phyloP scores from a whole-genome alignment of 2,888 invertebrate species.

The Scaptodrosophila latifasciaeformis region DNA sequence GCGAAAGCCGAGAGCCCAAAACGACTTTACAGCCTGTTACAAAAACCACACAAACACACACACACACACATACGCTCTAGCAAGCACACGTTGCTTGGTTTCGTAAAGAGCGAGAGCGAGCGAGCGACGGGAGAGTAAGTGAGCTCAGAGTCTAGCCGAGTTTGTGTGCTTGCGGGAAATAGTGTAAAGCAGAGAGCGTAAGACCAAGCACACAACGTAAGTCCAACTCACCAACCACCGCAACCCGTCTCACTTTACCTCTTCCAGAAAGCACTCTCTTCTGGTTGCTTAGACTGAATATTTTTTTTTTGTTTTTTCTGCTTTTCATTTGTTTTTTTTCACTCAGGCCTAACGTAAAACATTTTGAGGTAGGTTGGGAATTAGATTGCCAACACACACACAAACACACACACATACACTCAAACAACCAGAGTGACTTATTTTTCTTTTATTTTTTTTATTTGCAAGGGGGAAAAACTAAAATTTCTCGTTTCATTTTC shows the following conservation, averaged over 20 bases:
- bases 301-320: no score
- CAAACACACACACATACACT: conserved; percentile 20
- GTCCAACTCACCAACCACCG: conserved; percentile 1
- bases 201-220: no score
- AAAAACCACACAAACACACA: conserved; percentile 45
- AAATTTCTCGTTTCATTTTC: conserved; percentile 55
- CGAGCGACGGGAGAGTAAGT: no score
- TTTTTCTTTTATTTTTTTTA: neutral
- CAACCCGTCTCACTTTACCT: conserved; percentile 11
- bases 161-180: conserved; percentile 50
- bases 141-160: no score
- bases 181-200: conserved; percentile 47
- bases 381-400: conserved; percentile 64
- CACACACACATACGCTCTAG: no score
- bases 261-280: conserved; percentile 23
- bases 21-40: conserved; percentile 1
- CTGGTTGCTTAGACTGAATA: conserved; percentile 48
- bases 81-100: no score
- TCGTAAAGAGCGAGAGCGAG: no score
- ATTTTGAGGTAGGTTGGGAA: conserved; percentile 73
- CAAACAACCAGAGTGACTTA: conserved; percentile 3
- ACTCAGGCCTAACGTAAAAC: conserved; percentile 69
- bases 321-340: no score
- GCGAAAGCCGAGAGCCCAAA: conserved; percentile 51
- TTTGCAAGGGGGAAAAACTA: conserved; percentile 46